Conservation (phyloP, 1,140 invertebrate species). For the Holotrichia oblita region DNA sequence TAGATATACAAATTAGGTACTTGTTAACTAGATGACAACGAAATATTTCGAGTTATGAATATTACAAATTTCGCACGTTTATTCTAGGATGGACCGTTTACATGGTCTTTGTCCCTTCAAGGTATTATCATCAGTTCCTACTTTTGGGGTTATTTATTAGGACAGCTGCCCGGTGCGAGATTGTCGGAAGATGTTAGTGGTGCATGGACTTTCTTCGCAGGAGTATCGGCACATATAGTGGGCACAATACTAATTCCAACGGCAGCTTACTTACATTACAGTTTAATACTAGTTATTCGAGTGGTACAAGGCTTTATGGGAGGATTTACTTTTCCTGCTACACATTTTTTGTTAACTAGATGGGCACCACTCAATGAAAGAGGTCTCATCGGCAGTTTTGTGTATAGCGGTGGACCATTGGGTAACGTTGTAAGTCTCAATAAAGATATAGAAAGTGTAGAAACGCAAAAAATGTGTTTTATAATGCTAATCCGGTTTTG, state of each 20-base stretch:
- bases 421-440: slow-evolving; percentile 79
- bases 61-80: not conserved
- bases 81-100: slow-evolving; percentile 72
- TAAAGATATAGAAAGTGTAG: not conserved
- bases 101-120: slow-evolving; percentile 74
- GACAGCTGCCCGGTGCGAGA: slow-evolving; percentile 79
- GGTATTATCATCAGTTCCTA: slow-evolving; percentile 80
- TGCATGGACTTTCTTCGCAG: slow-evolving; percentile 85
- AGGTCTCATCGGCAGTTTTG: slow-evolving; percentile 72
- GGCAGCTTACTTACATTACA: slow-evolving; percentile 70
- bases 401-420: slow-evolving; percentile 76
- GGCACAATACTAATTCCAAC: slow-evolving; percentile 75
- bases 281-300: slow-evolving; percentile 66
- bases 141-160: slow-evolving; percentile 86
- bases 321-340: slow-evolving; percentile 77
- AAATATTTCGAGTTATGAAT: no score
- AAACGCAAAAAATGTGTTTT: not conserved
- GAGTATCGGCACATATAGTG: slow-evolving; percentile 80
- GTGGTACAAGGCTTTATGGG: slow-evolving; percentile 86
- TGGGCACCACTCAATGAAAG: slow-evolving; percentile 80
- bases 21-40: no score
- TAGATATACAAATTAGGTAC: no score
- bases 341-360: slow-evolving; percentile 77
- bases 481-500: no score
- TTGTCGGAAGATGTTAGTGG: slow-evolving; percentile 81